Conservation (phyloP, 2,113 vertebrate species). For the Pagrus major region DNA sequence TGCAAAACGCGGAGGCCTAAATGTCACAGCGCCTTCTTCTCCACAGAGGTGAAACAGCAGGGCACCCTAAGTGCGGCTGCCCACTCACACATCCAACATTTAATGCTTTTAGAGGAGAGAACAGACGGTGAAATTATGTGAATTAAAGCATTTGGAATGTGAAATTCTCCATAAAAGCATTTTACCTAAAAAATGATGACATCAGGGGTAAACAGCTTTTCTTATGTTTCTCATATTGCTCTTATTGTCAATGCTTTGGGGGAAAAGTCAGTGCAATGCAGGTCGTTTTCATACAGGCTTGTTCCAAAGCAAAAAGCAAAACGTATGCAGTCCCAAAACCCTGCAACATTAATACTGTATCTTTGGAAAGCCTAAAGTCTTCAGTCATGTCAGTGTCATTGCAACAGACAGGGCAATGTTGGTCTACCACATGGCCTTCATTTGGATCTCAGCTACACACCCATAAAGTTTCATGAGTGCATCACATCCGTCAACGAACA, state of each 20-base stretch:
- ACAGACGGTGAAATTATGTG: conserved; percentile 59
- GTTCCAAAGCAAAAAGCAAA: too few relatives aligned
- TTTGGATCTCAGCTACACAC: too few relatives aligned
- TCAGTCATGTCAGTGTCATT: too few relatives aligned
- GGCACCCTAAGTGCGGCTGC: conserved; percentile 72
- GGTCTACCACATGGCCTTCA: too few relatives aligned
- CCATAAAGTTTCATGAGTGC: too few relatives aligned
- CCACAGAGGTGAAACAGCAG: conserved; percentile 72
- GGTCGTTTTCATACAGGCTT: not conserved
- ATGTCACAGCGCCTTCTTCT: conserved; percentile 79
- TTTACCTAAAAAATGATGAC: conserved; percentile 50
- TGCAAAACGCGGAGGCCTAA: conserved; percentile 68
- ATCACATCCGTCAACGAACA: too few relatives aligned
- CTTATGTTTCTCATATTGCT: conserved; percentile 5
- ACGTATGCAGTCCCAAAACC: too few relatives aligned
- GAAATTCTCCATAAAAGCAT: conserved; percentile 57
- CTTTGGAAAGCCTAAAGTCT: too few relatives aligned
- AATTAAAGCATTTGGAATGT: conserved; percentile 62
- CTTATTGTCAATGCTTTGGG: not conserved
- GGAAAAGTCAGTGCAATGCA: not conserved
- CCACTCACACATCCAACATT: conserved; percentile 61
- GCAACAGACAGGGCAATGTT: too few relatives aligned
- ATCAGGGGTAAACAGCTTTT: conserved; percentile 13
- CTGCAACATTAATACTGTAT: too few relatives aligned
- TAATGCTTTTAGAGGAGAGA: conserved; percentile 55